A percentile compares a stretch with the other conserved stretches of the same genome.
phyloP scores from a whole-genome alignment of 2,888 invertebrate species.

The Cremastinae sp. region DNA sequence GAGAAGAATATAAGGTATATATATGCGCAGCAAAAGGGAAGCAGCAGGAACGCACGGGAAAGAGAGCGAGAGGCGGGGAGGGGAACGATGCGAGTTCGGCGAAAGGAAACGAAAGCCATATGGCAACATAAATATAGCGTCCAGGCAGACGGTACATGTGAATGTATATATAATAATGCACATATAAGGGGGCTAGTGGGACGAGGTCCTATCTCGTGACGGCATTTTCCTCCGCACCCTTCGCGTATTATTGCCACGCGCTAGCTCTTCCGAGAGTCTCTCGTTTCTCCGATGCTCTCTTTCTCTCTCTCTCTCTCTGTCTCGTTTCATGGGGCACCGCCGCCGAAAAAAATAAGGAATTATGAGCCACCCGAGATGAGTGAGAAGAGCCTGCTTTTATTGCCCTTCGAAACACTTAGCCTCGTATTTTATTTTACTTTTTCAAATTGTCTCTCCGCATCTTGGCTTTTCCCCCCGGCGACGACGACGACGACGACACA shows the following conservation, averaged over 20 bases:
- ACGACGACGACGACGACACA: neutral
- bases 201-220: conserved; percentile 41
- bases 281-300: too few species aligned
- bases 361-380: conserved; percentile 52
- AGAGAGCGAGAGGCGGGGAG: conserved; percentile 39
- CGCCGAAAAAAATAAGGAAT: conserved; percentile 44
- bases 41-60: conserved; percentile 33
- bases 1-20: conserved; percentile 10
- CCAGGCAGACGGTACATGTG: conserved; percentile 17
- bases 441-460: conserved; percentile 10
- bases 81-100: conserved; percentile 46
- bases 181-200: conserved; percentile 43
- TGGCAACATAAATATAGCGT: conserved; percentile 37
- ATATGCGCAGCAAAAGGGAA: conserved; percentile 15
- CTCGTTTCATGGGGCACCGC: conserved; percentile 9
- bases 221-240: conserved; percentile 51
- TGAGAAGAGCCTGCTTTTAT: conserved; percentile 39
- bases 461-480: neutral
- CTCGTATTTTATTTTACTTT: conserved; percentile 8
- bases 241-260: conserved; percentile 45
- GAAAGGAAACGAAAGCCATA: conserved; percentile 58
- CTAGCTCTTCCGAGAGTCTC: conserved; percentile 40
- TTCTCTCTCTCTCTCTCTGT: conserved; percentile 47
- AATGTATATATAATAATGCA: conserved; percentile 6
- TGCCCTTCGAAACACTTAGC: conserved; percentile 26